phyloP scores from a whole-genome alignment of 2,888 invertebrate genomes.

The Copidosoma aretas region DNA sequence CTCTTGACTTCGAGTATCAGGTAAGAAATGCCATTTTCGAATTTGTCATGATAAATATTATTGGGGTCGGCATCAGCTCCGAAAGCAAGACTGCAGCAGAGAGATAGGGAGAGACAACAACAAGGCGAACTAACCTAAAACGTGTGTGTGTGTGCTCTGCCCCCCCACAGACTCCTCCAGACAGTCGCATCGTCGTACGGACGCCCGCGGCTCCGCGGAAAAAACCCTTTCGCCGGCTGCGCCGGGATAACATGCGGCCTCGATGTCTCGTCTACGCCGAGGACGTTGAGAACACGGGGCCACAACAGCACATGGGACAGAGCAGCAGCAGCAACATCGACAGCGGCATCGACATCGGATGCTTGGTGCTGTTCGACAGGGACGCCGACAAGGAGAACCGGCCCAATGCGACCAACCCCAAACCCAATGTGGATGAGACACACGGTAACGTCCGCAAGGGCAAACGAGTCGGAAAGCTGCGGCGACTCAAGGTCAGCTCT shows the following conservation, averaged over 20 bases:
- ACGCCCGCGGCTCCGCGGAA: neutral
- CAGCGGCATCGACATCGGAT: conserved; percentile 19
- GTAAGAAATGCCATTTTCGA: no score
- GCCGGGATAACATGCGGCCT: conserved; percentile 12
- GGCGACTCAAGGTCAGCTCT: no score
- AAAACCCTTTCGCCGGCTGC: neutral
- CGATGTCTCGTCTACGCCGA: conserved; percentile 26
- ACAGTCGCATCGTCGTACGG: neutral
- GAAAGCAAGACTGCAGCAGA: no score
- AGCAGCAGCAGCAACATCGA: conserved; percentile 17
- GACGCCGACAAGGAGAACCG: conserved; percentile 36
- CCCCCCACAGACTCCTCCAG: no score
- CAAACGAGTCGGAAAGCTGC: no score
- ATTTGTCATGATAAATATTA: no score
- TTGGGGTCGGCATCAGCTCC: no score
- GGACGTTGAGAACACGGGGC: neutral
- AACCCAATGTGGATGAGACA: conserved; percentile 21
- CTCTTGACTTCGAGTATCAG: no score
- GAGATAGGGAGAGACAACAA: no score
- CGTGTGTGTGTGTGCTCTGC: no score
- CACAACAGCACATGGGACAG: neutral
- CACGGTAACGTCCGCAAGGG: conserved; percentile 13
- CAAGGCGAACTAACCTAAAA: no score
- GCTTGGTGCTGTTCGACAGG: neutral
- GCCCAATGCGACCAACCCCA: conserved; percentile 9